A percentile compares a stretch with the other conserved stretches of the same genome.
These are phyloP conservation scores for Drosophila paracracens DNA, from an alignment of 2,888 invertebrate genomes.

Conservation along the genomic window DNA sequence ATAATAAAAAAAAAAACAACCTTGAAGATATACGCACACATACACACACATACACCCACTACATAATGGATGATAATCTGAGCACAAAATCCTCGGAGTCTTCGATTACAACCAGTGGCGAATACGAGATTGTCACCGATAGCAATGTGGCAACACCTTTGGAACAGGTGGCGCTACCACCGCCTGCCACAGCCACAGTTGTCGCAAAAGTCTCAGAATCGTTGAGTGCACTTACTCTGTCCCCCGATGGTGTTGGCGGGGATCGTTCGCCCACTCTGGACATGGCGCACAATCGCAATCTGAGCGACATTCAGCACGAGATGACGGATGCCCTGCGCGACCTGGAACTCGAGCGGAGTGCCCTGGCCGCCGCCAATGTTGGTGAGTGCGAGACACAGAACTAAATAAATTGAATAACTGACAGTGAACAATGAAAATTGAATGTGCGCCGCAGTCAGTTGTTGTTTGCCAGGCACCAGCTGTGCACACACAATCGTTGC, in stretches of 20 bases:
- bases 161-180: conserved; percentile 58
- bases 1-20: conserved; percentile 46
- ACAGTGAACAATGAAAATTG: conserved; percentile 1
- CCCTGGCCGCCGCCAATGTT: conserved; percentile 19
- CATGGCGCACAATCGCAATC: conserved; percentile 88
- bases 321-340: conserved; percentile 87
- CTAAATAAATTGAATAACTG: conserved; percentile 6
- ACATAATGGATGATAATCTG: conserved; percentile 87
- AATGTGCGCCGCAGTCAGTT: conserved; percentile 39
- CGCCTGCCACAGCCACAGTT: conserved; percentile 9
- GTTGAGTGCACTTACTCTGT: conserved; percentile 53
- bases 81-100: conserved; percentile 90
- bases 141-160: conserved; percentile 83
- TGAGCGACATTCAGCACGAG: conserved; percentile 88
- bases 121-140: conserved; percentile 89
- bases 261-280: conserved; percentile 87
- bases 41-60: conserved; percentile 12
- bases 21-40: conserved; percentile 46
- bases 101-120: conserved; percentile 89
- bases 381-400: conserved; percentile 49
- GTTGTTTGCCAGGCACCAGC: conserved; percentile 56
- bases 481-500: conserved; percentile 48
- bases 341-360: conserved; percentile 71
- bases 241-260: conserved; percentile 50
- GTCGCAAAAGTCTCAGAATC: conserved; percentile 52